Percentiles rank a stretch among this genome's conserved stretches.
Conservation (phyloP, 64 coral and sea anemone species). For the Stichodactyla helianthus region DNA sequence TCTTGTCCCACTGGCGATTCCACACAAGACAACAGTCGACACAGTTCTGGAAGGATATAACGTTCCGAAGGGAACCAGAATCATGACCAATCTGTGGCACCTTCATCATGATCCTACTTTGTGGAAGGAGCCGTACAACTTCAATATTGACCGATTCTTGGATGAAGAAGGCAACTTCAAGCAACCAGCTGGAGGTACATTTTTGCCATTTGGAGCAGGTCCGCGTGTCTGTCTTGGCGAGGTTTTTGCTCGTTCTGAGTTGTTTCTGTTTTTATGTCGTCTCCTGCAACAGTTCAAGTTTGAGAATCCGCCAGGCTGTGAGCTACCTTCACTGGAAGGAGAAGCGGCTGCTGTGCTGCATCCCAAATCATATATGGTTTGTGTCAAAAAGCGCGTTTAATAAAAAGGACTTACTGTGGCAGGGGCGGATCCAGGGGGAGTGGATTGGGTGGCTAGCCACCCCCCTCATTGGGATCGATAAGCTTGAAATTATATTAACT, state of each 20-base stretch:
- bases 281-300: constrained; percentile 56
- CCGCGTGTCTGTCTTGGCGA: constrained; percentile 50
- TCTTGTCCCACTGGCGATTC: constrained; percentile 14
- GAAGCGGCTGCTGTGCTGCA: constrained; percentile 3
- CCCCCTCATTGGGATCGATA: too few species aligned
- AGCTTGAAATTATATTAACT: too few species aligned
- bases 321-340: constrained; percentile 38
- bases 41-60: constrained; percentile 26
- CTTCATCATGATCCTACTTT: constrained; percentile 48
- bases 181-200: constrained; percentile 10
- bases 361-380: constrained; percentile 23
- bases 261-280: constrained; percentile 45
- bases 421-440: too few species aligned
- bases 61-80: constrained; percentile 42
- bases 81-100: constrained; percentile 36
- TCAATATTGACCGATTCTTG: constrained; percentile 38
- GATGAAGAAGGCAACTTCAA: constrained; percentile 42
- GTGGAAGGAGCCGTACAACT: constrained; percentile 36
- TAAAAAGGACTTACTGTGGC: too few species aligned
- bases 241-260: constrained; percentile 33
- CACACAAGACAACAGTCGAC: constrained; percentile 48
- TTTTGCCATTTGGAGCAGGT: constrained; percentile 44
- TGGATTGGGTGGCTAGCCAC: too few species aligned
- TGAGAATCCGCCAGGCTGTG: constrained; percentile 39
- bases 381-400: not conserved